phyloP scores from a whole-genome alignment of 2,113 vertebrate species.

The Pongo abelii region DNA sequence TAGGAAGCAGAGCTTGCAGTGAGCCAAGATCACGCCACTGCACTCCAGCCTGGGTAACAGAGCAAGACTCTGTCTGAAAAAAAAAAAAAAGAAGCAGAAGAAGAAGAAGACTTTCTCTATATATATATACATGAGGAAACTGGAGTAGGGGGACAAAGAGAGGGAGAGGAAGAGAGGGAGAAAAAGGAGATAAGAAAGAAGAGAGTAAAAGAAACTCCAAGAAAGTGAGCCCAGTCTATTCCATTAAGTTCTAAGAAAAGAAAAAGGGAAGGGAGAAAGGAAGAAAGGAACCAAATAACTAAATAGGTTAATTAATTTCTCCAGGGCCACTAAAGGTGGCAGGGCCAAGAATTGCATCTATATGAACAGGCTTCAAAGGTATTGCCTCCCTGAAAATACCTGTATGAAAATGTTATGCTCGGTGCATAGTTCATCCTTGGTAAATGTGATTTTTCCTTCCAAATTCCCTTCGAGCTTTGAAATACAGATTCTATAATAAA shows the following conservation, averaged over 20 bases:
- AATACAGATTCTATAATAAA: not conserved
- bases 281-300: not conserved
- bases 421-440: not conserved
- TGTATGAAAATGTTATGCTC: not conserved
- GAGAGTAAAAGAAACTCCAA: not conserved
- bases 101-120: not conserved
- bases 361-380: not conserved
- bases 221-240: not conserved
- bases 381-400: not conserved
- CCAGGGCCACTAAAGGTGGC: not conserved
- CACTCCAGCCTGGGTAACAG: no score
- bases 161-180: not conserved
- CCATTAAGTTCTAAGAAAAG: not conserved
- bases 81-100: no score
- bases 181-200: not conserved
- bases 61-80: no score
- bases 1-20: no score
- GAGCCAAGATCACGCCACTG: rapidly evolving
- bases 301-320: not conserved
- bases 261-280: not conserved
- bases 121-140: not conserved
- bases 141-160: not conserved
- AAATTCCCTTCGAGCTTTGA: not conserved
- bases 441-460: not conserved
- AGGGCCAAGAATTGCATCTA: constrained; percentile 13